Evolutionary conservation across 2,113 vertebrate genomes (phyloP), one percentile per base, ranked within the genome.

Genomic region (Chaetorhynchus papuensis): DNA sequence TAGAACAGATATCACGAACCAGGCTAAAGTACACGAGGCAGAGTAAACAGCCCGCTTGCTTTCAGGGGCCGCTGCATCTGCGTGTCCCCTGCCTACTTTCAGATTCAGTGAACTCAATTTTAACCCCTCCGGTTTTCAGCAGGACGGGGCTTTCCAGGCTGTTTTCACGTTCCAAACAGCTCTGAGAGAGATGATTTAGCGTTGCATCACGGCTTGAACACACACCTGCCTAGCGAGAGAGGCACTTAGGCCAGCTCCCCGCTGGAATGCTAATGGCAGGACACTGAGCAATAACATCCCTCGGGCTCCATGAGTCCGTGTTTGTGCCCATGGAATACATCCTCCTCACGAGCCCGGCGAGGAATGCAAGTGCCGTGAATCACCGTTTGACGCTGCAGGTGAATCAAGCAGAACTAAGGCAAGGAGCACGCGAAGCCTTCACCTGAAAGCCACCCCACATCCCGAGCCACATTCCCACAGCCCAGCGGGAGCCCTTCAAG

Each of bases 341-440:
- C 89, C 83, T 87, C 41, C 66, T 35, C 12, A 33, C 1, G 2
- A 89, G 83, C 35, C 61, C 23, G 6, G 33, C 4, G 0, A 45
- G 87, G 90, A 94, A 91, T 66, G 90, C 91, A 74, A 11, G 50
- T 80, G 70, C 37, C 1, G 5, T 94, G 95, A 96, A 80, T 93
- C 93, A 95, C 4, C 2, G 19, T 2, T 39, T 30, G 13, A 26
- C 82, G 53, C 39, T 41, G 94, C 61, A 50, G 50, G 76, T 93
- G 95, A 93, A 94, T 95, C 91, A 81, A 49, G 84, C 75, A 80
- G 45, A 63, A 77, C 84, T 83, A 28, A 95, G 78, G 87, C 70
- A 4, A 18, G 45, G 54, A 61, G 75, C 27, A 93, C 12, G 82
- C 13, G 2, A 54, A 90, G 59, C 75, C 95, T 59, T 53, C 91